Base-by-base conservation (phyloP, 2,113 vertebrate species). In the Tupaia tana region DNA sequence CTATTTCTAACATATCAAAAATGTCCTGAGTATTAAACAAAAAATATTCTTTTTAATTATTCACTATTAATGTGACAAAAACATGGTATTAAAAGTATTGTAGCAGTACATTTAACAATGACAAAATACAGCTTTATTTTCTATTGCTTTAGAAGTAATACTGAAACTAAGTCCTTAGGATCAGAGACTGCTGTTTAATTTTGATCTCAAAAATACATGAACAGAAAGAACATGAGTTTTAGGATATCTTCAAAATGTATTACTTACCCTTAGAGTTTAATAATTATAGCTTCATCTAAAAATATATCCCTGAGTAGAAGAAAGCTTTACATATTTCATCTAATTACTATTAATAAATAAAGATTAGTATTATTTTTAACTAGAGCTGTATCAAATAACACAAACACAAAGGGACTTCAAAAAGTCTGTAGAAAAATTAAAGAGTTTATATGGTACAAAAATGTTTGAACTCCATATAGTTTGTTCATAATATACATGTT, bases 151-250 rank as follows among this genome's bases (percentile, higher is more conserved):
- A 29, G 14, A 77, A 27, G 79, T 82, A 89, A 63, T 83, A 71
- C 20, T 83, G 75, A 88, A 94, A 88, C 22, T 93, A 84, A 84
- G 27, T 81, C 31, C 20, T 78, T 75, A 77, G 73, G 58, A 52
- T 94, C 20, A 86, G 74, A 95, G 25, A 86, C 14, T 90, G 3
- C 54, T 94, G 20, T 70, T 89, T 95, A 93, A 94, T 95, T 95
- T 87, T 89, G 52, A 88, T 34, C 15, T 82, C n/a, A 92, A 93
- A 89, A 86, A 58, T 52, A 7, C 15, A 96, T 59, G 58, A 95
- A 78, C 25, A 63, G 78, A 64, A 64, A 96, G 27, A 77, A 3
- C 27, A 82, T 54, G 56, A 92, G 9, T 79, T 77, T 29, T 64
- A 58, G 22, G 34, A 93, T 73, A 90, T 29, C 43, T 71, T 73